Percentiles rank a stretch among this genome's conserved stretches.
phyloP scores from a whole-genome alignment of 2,888 invertebrate genomes.

The Crepidodera aurea region DNA sequence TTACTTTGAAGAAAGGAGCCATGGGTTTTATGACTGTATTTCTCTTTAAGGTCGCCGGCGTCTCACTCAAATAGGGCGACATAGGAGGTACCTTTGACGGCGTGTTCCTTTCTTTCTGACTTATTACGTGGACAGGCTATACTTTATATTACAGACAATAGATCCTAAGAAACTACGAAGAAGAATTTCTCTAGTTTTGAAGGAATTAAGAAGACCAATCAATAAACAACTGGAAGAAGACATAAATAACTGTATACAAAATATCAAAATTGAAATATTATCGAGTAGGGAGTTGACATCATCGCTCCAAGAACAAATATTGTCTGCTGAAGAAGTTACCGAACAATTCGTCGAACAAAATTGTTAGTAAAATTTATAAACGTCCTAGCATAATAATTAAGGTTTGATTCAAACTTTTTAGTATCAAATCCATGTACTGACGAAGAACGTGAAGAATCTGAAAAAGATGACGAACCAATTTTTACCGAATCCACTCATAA shows the following conservation, averaged over 20 bases:
- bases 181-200: conserved; percentile 33
- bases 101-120: too few relatives aligned
- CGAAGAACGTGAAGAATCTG: background rate
- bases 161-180: conserved; percentile 33
- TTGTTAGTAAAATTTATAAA: background rate
- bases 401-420: too few relatives aligned
- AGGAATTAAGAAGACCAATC: conserved; percentile 31
- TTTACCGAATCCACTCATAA: background rate
- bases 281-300: background rate
- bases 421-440: background rate
- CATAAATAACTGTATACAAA: conserved; percentile 26
- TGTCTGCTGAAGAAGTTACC: too few relatives aligned
- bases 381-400: too few relatives aligned
- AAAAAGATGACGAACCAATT: background rate
- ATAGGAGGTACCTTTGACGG: too few relatives aligned
- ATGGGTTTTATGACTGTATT: too few relatives aligned
- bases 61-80: too few relatives aligned
- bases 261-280: conserved; percentile 20
- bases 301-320: background rate
- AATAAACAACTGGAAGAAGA: conserved; percentile 24
- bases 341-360: conserved; percentile 4
- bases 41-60: too few relatives aligned
- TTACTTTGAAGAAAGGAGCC: too few relatives aligned
- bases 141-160: conserved; percentile 25
- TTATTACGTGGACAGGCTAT: too few relatives aligned